phyloP scores from a whole-genome alignment of 2,797 vertebrate genomes.

The Sebastiscus tertius region DNA sequence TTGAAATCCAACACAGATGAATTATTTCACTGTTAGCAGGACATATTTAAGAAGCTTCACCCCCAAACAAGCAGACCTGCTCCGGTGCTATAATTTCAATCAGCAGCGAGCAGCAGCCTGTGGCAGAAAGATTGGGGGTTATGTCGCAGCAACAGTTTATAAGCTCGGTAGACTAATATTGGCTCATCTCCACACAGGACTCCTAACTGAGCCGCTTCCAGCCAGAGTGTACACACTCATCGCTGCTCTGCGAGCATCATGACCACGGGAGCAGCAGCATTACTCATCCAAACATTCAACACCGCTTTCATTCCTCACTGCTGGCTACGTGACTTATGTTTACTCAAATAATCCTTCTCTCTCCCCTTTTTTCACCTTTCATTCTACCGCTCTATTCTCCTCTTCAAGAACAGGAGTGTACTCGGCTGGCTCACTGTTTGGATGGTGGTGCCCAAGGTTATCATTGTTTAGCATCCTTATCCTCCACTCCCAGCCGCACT shows the following conservation, averaged over 20 bases:
- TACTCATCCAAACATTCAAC: slow-evolving; percentile 54
- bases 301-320: slow-evolving; percentile 22
- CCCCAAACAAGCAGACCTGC: slow-evolving; percentile 29
- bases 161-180: slow-evolving; percentile 27
- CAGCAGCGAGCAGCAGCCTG: slow-evolving; percentile 14
- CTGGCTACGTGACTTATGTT: slow-evolving; percentile 43
- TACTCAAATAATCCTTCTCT: slow-evolving; percentile 46
- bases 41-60: slow-evolving; percentile 37
- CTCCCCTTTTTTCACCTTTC: neutral
- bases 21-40: slow-evolving; percentile 32
- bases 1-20: slow-evolving; percentile 14
- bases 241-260: slow-evolving; percentile 15
- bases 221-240: slow-evolving; percentile 17
- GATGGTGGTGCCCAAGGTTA: slow-evolving; percentile 35
- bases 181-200: slow-evolving; percentile 44
- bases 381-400: slow-evolving; percentile 21
- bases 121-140: slow-evolving; percentile 23
- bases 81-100: slow-evolving; percentile 14
- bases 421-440: slow-evolving; percentile 19
- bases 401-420: slow-evolving; percentile 26
- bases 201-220: slow-evolving; percentile 30
- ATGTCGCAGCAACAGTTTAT: slow-evolving; percentile 40
- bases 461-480: slow-evolving; percentile 43
- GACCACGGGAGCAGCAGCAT: slow-evolving; percentile 27
- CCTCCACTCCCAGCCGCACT: slow-evolving; percentile 35